Conservation (phyloP, 2,888 invertebrate genomes). For the Crematogaster levior region DNA sequence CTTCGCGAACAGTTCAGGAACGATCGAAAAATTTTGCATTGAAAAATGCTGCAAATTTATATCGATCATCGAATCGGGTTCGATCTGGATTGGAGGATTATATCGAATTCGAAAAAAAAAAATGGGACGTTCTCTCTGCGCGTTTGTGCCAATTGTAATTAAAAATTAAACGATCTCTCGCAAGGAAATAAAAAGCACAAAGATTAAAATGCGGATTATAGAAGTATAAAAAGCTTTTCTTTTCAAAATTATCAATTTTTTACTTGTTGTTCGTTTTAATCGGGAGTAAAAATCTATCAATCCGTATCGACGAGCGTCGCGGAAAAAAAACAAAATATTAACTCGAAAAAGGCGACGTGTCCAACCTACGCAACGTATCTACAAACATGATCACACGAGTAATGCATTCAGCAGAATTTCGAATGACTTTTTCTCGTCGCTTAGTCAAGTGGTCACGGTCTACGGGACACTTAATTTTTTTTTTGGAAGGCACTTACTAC, state of each 20-base stretch:
- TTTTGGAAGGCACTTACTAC: conserved; percentile 94
- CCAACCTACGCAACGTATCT: conserved; percentile 68
- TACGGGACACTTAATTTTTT: conserved; percentile 85
- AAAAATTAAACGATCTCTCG: neutral
- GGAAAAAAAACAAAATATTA: neutral
- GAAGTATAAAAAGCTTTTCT: neutral
- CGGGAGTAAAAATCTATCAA: neutral
- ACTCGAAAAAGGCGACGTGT: conserved; percentile 14
- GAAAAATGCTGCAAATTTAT: neutral
- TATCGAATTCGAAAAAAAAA: neutral
- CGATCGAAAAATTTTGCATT: neutral
- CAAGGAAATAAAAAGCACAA: neutral
- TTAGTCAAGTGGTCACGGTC: conserved; percentile 85
- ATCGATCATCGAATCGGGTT: neutral
- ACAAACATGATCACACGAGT: conserved; percentile 66
- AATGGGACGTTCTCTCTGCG: neutral
- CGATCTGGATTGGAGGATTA: neutral
- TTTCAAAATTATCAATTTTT: neutral
- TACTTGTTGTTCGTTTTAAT: neutral
- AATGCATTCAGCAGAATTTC: conserved; percentile 79
- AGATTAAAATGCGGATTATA: neutral
- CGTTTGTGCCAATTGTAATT: neutral
- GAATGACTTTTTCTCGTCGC: conserved; percentile 82
- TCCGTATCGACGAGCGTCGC: neutral
- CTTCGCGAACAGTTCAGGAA: neutral